phyloP scores from a whole-genome alignment of 2,888 invertebrate species.

The Rhamphomyia laevipes region DNA sequence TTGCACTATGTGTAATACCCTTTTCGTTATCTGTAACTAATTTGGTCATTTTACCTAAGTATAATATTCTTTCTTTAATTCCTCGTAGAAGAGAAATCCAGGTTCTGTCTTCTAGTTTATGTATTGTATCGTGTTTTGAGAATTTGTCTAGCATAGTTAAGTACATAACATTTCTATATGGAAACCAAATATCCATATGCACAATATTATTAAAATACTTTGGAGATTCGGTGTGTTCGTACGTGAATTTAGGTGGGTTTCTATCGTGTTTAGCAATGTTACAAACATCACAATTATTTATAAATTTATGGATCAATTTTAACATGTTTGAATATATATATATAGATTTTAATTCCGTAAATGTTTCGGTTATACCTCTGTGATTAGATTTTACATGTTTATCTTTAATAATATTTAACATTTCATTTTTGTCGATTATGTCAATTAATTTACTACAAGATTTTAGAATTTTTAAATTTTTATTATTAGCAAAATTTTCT shows the following conservation, averaged over 20 bases:
- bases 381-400: conserved; percentile 8
- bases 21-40: not conserved
- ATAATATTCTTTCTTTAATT: conserved; percentile 2
- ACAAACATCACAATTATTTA: conserved; percentile 7
- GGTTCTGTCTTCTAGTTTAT: conserved; percentile 2
- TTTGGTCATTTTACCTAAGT: conserved; percentile 5
- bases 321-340: conserved; percentile 6
- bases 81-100: conserved; percentile 4
- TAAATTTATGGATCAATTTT: conserved; percentile 6
- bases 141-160: conserved; percentile 7
- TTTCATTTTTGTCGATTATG: conserved; percentile 5
- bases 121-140: conserved; percentile 1
- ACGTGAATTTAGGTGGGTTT: not conserved
- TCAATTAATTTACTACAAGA: not conserved
- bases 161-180: conserved; percentile 5
- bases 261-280: conserved; percentile 5
- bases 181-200: conserved; percentile 6
- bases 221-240: not conserved
- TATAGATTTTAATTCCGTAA: conserved; percentile 2
- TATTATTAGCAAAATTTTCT: conserved; percentile 7
- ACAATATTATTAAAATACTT: conserved; percentile 3
- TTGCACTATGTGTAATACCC: conserved; percentile 2
- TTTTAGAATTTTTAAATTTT: not conserved
- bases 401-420: conserved; percentile 1
- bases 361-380: conserved; percentile 7